phyloP scores from a whole-genome alignment of 2,797 vertebrate genomes.

The Fistularia tabacaria region DNA sequence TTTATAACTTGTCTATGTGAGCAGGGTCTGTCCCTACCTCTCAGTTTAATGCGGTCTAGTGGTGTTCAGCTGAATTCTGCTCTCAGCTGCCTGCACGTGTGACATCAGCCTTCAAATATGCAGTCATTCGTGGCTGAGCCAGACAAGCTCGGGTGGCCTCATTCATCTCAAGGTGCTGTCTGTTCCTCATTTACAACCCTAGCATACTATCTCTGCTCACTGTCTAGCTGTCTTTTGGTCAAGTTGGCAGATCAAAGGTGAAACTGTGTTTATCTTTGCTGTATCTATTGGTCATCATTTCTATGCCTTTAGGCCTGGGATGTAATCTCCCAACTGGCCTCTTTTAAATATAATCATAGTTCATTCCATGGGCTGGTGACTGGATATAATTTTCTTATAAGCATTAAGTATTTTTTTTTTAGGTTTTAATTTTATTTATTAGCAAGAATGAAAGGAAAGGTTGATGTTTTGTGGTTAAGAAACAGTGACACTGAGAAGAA shows the following conservation, averaged over 20 bases:
- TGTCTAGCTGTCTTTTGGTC: slow-evolving; percentile 4
- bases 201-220: background rate
- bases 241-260: slow-evolving; percentile 32
- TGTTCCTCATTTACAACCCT: slow-evolving; percentile 11
- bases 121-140: slow-evolving; percentile 45
- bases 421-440: too few species aligned
- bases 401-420: too few species aligned
- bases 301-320: background rate
- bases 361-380: too few species aligned
- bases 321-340: too few species aligned
- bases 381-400: too few species aligned
- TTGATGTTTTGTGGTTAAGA: too few species aligned
- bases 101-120: slow-evolving; percentile 76
- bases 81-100: slow-evolving; percentile 41
- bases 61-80: slow-evolving; percentile 35
- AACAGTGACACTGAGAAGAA: too few species aligned
- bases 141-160: slow-evolving; percentile 41
- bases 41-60: slow-evolving; percentile 7
- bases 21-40: slow-evolving; percentile 17
- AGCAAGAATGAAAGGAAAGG: too few species aligned
- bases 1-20: slow-evolving; percentile 13
- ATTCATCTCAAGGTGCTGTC: slow-evolving; percentile 59
- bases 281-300: background rate
- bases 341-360: too few species aligned
- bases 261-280: slow-evolving; percentile 17